A percentile compares a stretch with the other conserved stretches of the same genome.
Evolutionary conservation across 2,113 vertebrate genomes (phyloP).

Genomic region (Glaucomys volans): DNA sequence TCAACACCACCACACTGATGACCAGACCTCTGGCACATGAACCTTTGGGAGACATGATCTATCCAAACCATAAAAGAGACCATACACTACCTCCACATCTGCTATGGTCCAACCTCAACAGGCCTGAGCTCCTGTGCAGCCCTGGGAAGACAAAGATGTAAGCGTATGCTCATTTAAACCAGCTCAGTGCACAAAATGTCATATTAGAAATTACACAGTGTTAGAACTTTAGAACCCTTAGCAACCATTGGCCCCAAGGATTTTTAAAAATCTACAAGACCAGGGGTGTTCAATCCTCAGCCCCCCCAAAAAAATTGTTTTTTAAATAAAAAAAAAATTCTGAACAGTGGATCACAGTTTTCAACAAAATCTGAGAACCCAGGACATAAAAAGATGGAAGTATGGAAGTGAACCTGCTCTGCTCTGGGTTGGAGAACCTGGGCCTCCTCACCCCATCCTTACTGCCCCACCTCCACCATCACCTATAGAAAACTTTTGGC

Average conservation of each 20-base stretch:
- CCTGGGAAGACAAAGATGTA: neutral
- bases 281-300: no score
- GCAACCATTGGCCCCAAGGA: neutral
- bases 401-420: neutral
- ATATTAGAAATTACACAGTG: neutral
- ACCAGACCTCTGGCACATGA: neutral
- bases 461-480: no score
- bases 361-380: neutral
- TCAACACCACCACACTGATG: neutral
- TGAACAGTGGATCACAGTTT: no score
- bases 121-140: neutral
- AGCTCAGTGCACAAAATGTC: neutral
- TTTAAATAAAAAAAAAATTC: no score
- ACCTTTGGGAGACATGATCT: no score
- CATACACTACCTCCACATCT: neutral
- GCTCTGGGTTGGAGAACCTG: neutral
- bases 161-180: neutral
- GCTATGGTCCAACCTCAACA: neutral
- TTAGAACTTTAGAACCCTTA: neutral
- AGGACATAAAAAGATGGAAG: neutral
- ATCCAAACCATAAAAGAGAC: neutral
- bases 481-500: neutral
- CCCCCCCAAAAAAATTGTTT: no score
- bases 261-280: neutral
- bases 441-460: neutral